phyloP scores from a whole-genome alignment of 1,140 invertebrate species.

The Macrocentrus cingulum region DNA sequence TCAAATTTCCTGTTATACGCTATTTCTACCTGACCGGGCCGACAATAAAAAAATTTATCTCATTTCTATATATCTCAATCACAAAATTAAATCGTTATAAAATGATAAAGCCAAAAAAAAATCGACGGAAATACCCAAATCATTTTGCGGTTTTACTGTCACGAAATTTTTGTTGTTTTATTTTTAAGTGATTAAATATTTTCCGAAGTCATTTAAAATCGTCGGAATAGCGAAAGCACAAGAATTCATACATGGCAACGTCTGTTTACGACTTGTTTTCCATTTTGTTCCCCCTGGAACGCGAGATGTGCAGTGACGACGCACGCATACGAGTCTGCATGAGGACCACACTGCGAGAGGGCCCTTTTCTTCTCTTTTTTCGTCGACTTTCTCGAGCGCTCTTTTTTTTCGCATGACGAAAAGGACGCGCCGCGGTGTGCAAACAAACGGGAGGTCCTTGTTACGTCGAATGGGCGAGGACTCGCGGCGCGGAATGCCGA shows the following conservation, averaged over 20 bases:
- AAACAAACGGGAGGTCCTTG: constrained; percentile 22
- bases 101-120: too few species aligned
- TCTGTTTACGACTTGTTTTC: constrained; percentile 18
- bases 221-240: neutral
- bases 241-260: neutral
- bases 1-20: too few species aligned
- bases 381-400: neutral
- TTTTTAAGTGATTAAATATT: too few species aligned
- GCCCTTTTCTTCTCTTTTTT: constrained; percentile 4
- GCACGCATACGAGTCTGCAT: neutral
- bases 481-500: constrained; percentile 4
- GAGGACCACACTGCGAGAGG: constrained; percentile 20
- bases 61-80: too few species aligned
- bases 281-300: constrained; percentile 12
- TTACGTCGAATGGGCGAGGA: constrained; percentile 15
- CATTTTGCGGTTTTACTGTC: too few species aligned
- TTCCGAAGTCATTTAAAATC: too few species aligned
- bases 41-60: too few species aligned
- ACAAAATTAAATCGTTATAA: too few species aligned
- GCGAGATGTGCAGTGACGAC: constrained; percentile 1
- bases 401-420: constrained; percentile 12
- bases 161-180: too few species aligned
- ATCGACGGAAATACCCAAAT: too few species aligned
- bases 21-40: too few species aligned
- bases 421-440: constrained; percentile 10